Base-by-base conservation (phyloP, 2,797 vertebrate species). In the Tapera naevia region DNA sequence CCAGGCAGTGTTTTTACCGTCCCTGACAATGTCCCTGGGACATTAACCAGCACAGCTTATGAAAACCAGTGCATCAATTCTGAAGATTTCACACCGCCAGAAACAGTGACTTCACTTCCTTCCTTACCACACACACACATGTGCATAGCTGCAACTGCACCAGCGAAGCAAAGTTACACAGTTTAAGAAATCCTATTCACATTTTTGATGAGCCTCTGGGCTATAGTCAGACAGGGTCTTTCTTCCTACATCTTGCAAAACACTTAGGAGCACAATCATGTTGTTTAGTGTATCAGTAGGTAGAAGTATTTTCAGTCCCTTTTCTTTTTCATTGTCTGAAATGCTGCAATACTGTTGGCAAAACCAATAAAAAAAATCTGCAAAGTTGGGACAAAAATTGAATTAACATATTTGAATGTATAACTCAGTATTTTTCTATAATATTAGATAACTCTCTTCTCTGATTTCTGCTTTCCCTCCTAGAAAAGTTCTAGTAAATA, bases 141-240 rank as follows among this genome's bases (percentile, higher is more conserved):
- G 5, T 11, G 8, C 46, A 37, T 24, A 76, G 37, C 7, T 76
- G 70, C 41, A 58, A 71, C 54, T 8, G 4, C 23, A 61, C 17
- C 2, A 1, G 27, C 9, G 41, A 14, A 1, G 2, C 35, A 66
- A 17, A n/a, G 24, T 37, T 7, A 18, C 7, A n/a, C 50, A 14
- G 9, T 25, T 90, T 62, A 75, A 76, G 35, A 72, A 72, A 66
- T 2, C 17, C 9, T 50, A 48, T 57, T 82, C 10, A 32, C 19
- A 82, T 73, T 57, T 41, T 73, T n/a, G 7, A 46, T 33, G 25
- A 72, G 2, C 53, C 33, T 75, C 24, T 35, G 64, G 16, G 13
- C 11, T 45, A 35, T 54, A 28, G 54, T 82, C 39, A 65, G 37
- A 17, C 9, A 48, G 3, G 12, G 17, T 6, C 33, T 54, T 58